A percentile compares a stretch with the other conserved stretches of the same genome.
Conservation (phyloP, 2,113 vertebrate genomes). For the Petaurus breviceps region DNA sequence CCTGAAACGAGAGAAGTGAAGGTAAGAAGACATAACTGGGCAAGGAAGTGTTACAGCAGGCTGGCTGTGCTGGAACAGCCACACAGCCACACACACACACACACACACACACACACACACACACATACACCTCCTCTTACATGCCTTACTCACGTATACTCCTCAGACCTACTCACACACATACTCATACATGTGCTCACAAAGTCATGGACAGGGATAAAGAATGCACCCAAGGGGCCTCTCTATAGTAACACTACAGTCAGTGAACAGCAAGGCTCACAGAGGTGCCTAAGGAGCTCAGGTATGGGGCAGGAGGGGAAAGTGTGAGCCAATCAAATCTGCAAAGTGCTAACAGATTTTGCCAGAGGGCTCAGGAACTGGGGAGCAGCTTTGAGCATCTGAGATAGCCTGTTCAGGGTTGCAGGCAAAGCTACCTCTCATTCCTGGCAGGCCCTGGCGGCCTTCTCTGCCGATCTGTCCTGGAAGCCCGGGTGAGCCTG, state of each 20-base stretch:
- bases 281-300: neutral
- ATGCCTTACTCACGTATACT: neutral
- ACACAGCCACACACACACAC: neutral
- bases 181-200: no score
- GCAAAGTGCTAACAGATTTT: neutral
- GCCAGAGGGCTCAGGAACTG: neutral
- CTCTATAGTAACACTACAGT: neutral
- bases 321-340: neutral
- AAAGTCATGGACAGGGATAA: neutral
- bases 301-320: neutral
- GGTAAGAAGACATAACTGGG: neutral
- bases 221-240: neutral
- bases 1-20: constrained; percentile 82
- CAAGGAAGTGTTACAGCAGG: neutral
- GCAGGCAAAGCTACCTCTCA: constrained; percentile 84
- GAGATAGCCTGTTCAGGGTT: neutral
- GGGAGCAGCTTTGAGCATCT: neutral
- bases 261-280: neutral
- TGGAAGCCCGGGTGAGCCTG: constrained; percentile 89
- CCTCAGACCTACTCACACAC: neutral
- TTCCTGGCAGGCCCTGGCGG: constrained; percentile 89
- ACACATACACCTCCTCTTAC: neutral
- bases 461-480: constrained; percentile 96
- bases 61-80: neutral
- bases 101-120: no score